Conservation (phyloP, 2,888 invertebrate species). For the Sepioteuthis lessoniana region DNA sequence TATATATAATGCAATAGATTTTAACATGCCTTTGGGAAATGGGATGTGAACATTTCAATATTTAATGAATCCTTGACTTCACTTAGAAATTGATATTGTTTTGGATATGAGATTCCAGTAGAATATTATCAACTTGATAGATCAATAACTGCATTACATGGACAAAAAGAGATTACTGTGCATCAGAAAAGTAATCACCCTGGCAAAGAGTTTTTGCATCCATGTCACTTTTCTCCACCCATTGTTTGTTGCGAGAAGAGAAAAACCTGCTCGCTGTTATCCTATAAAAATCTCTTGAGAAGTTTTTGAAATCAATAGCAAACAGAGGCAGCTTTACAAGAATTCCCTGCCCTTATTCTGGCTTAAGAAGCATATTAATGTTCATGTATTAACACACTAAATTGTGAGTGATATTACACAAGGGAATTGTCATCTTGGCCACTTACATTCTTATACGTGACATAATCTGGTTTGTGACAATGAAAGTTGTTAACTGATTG, state of each 20-base stretch:
- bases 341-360: not conserved
- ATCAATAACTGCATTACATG: not conserved
- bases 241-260: not conserved
- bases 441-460: not conserved
- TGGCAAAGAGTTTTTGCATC: not conserved
- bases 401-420: not conserved
- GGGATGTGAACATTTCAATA: not conserved
- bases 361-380: not conserved
- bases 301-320: not conserved
- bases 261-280: not conserved
- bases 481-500: not conserved
- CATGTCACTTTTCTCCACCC: not conserved
- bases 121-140: not conserved
- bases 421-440: not conserved
- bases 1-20: not conserved
- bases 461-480: not conserved
- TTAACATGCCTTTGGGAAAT: not conserved
- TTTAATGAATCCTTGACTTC: conserved; percentile 33
- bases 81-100: conserved; percentile 7
- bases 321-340: not conserved
- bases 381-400: not conserved
- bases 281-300: not conserved
- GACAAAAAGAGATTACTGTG: not conserved
- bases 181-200: not conserved
- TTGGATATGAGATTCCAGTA: not conserved